Percentiles rank a stretch among this genome's conserved stretches.
Conservation (phyloP, 2,113 vertebrate species). For the Microtus montanus region DNA sequence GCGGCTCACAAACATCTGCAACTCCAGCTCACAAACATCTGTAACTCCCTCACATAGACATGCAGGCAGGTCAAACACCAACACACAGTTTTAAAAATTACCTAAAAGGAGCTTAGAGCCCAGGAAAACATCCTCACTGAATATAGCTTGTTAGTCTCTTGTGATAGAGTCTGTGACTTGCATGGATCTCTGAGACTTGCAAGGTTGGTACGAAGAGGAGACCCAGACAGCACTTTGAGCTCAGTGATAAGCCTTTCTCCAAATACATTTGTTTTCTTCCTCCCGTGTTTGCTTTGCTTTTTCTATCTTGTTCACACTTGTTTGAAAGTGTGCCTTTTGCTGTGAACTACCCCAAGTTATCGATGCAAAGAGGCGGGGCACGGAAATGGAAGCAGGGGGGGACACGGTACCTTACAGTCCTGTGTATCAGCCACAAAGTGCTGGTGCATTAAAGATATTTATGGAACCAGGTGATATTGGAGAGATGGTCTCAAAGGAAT, state of each 20-base stretch:
- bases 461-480: too few relatives aligned
- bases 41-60: too few relatives aligned
- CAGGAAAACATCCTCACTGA: background rate
- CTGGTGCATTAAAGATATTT: too few relatives aligned
- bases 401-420: too few relatives aligned
- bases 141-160: background rate
- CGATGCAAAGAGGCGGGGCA: too few relatives aligned
- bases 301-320: background rate
- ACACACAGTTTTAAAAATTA: background rate
- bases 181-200: background rate
- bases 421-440: too few relatives aligned
- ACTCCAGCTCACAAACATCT: too few relatives aligned
- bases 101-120: background rate
- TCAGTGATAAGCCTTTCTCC: background rate
- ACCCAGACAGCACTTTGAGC: background rate
- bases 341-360: background rate
- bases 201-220: background rate
- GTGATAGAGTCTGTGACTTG: background rate
- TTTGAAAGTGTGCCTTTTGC: background rate
- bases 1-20: too few relatives aligned
- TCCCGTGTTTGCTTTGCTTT: background rate
- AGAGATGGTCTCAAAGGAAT: too few relatives aligned
- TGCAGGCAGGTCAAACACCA: too few relatives aligned
- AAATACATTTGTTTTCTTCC: background rate
- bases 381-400: too few relatives aligned